These are phyloP conservation scores for Anguilla rostrata DNA, from an alignment of 2,113 vertebrate species.

Conservation along the genomic window DNA sequence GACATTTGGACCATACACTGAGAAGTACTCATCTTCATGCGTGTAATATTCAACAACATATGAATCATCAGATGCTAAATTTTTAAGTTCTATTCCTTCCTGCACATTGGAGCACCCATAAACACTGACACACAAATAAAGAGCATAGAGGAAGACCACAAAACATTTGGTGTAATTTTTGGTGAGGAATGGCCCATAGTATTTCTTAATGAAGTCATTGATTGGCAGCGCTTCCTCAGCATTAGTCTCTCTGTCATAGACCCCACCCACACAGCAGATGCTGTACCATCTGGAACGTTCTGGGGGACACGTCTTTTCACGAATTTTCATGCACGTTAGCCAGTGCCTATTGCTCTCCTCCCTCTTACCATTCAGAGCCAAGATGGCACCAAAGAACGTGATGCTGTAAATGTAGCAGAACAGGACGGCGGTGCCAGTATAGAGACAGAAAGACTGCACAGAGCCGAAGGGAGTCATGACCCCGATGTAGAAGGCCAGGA, in stretches of 20 bases:
- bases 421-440: conserved; percentile 73
- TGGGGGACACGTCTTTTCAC: conserved; percentile 21
- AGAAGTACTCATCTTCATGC: conserved; percentile 66
- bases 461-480: conserved; percentile 72
- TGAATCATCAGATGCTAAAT: conserved; percentile 67
- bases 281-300: conserved; percentile 25
- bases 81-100: conserved; percentile 67
- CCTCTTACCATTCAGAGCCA: conserved; percentile 73
- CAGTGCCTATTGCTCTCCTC: conserved; percentile 69
- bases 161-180: conserved; percentile 51
- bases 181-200: conserved; percentile 68
- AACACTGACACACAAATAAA: conserved; percentile 62
- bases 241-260: conserved; percentile 41
- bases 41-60: conserved; percentile 59
- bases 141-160: conserved; percentile 59
- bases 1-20: conserved; percentile 61
- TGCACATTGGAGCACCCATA: conserved; percentile 65
- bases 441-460: conserved; percentile 75
- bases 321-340: conserved; percentile 66
- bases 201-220: conserved; percentile 66
- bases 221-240: conserved; percentile 52
- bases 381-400: conserved; percentile 76
- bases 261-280: conserved; percentile 63
- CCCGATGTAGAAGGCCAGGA: conserved; percentile 82
- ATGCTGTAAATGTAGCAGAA: conserved; percentile 80